Evolutionary conservation across 2,888 invertebrate species (phyloP).

Genomic region (Drosophila paramelanica): DNA sequence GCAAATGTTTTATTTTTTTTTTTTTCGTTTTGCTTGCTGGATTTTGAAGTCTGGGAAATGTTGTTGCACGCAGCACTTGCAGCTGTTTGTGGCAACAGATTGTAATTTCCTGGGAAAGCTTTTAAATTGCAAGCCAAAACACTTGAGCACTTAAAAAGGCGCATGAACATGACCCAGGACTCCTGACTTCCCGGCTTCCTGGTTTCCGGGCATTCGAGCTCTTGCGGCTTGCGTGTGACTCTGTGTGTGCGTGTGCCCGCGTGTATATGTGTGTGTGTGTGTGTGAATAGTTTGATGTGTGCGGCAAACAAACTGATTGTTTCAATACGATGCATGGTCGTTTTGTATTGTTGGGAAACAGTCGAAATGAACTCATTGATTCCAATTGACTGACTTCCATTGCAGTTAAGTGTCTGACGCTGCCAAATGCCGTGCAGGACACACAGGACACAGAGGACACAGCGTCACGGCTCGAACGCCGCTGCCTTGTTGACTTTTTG

Average conservation of each 20-base stretch:
- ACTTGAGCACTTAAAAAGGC: constrained; percentile 82
- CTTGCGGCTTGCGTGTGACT: constrained; percentile 9
- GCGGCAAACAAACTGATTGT: constrained; percentile 81
- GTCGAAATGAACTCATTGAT: constrained; percentile 84
- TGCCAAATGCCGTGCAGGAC: constrained; percentile 63
- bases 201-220: constrained; percentile 5
- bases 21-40: constrained; percentile 8
- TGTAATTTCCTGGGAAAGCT: constrained; percentile 78
- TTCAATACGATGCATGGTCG: constrained; percentile 65
- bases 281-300: constrained; percentile 59
- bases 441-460: not conserved
- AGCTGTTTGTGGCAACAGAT: constrained; percentile 51
- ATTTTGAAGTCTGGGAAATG: constrained; percentile 43
- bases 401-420: constrained; percentile 83
- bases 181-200: constrained; percentile 24
- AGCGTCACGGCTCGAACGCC: constrained; percentile 40
- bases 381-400: constrained; percentile 85
- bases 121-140: constrained; percentile 52
- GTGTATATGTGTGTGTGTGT: constrained; percentile 25
- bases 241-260: not conserved
- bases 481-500: constrained; percentile 71
- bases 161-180: constrained; percentile 63
- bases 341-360: constrained; percentile 81
- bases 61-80: constrained; percentile 54
- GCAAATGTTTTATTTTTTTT: not conserved